A percentile compares a stretch with the other conserved stretches of the same genome.
phyloP scores from a whole-genome alignment of 1,140 invertebrate genomes.

The Steinernema khuongi region DNA sequence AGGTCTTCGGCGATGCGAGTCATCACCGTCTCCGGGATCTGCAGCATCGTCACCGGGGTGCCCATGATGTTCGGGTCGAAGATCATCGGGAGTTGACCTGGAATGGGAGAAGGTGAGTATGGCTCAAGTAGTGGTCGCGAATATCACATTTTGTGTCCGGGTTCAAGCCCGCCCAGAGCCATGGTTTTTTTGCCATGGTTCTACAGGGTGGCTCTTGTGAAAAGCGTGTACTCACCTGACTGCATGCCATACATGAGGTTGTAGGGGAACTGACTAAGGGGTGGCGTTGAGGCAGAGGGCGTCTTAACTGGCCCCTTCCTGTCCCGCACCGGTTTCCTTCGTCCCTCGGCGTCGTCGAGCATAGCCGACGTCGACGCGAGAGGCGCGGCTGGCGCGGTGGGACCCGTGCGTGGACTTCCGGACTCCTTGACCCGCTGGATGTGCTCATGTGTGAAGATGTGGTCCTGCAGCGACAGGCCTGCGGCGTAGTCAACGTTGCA shows the following conservation, averaged over 20 bases:
- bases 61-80: conserved; percentile 48
- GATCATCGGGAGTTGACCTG: conserved; percentile 29
- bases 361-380: conserved; percentile 27
- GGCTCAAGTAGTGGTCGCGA: not conserved
- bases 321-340: conserved; percentile 24
- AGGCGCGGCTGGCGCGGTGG: not conserved
- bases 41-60: conserved; percentile 49
- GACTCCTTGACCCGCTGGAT: conserved; percentile 42
- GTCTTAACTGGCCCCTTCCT: not conserved
- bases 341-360: conserved; percentile 19
- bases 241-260: conserved; percentile 45
- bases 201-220: not conserved
- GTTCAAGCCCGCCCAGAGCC: too few relatives aligned
- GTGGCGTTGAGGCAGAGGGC: conserved; percentile 12
- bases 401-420: conserved; percentile 14
- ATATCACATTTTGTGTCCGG: too few relatives aligned
- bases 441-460: conserved; percentile 50
- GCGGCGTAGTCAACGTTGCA: conserved; percentile 48
- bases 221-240: not conserved
- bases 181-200: too few relatives aligned
- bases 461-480: conserved; percentile 47
- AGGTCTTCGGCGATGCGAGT: conserved; percentile 46
- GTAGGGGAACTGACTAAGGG: conserved; percentile 40
- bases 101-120: conserved; percentile 14
- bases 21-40: conserved; percentile 54